These are phyloP conservation scores for Oryzias sinensis DNA, from an alignment of 2,797 vertebrate genomes.

Conservation along the genomic window DNA sequence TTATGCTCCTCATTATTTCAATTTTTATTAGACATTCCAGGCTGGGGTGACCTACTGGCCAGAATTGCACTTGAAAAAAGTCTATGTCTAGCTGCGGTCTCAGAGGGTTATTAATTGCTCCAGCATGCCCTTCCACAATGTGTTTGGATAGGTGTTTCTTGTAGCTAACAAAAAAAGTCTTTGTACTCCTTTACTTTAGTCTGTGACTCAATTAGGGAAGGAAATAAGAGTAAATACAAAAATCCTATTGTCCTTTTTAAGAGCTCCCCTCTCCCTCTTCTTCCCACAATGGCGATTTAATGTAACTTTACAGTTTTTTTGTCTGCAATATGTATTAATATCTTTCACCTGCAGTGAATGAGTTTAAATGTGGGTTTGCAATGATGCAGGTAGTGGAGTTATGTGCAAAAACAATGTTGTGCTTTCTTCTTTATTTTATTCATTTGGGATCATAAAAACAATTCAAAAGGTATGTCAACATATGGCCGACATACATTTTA, in stretches of 20 bases:
- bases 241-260: constrained; percentile 82
- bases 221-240: constrained; percentile 85
- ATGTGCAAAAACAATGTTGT: not conserved
- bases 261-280: constrained; percentile 45
- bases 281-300: constrained; percentile 62
- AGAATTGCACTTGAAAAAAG: constrained; percentile 56
- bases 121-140: constrained; percentile 73
- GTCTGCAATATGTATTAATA: constrained; percentile 70
- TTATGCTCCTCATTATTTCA: constrained; percentile 62
- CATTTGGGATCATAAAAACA: too few species aligned
- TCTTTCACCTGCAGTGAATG: constrained; percentile 25
- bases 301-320: constrained; percentile 72
- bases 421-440: too few species aligned
- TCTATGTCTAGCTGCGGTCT: constrained; percentile 65
- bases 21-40: constrained; percentile 57
- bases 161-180: constrained; percentile 82
- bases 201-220: constrained; percentile 87
- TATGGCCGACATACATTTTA: too few species aligned
- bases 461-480: too few species aligned
- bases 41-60: constrained; percentile 44
- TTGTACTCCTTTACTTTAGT: constrained; percentile 84
- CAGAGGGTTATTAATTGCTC: constrained; percentile 77
- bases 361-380: constrained; percentile 18
- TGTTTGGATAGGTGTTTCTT: constrained; percentile 85
- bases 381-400: constrained; percentile 6